Percentiles rank a stretch among this genome's conserved stretches.
Evolutionary conservation across 2,797 vertebrate genomes (phyloP).

Genomic region (Periophthalmus magnuspinnatus): DNA sequence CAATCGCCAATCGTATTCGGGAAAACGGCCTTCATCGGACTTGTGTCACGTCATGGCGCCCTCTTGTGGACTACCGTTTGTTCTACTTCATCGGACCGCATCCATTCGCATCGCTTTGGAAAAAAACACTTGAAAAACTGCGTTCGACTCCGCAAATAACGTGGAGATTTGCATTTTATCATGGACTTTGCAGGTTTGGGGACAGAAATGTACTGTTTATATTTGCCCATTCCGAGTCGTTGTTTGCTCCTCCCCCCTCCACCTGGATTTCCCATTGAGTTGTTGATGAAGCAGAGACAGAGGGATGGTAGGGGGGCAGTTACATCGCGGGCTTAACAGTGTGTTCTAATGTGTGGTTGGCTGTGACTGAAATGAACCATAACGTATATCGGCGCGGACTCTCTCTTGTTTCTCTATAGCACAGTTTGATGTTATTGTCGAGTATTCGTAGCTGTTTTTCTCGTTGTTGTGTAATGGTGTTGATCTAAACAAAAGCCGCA

Average conservation of each 20-base stretch:
- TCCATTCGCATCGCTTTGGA: neutral
- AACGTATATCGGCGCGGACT: constrained; percentile 50
- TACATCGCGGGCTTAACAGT: constrained; percentile 45
- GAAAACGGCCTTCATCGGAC: constrained; percentile 16
- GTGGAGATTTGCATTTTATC: constrained; percentile 3
- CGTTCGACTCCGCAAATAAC: neutral
- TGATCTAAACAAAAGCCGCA: constrained; percentile 57
- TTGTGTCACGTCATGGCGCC: constrained; percentile 7
- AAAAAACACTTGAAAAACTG: constrained; percentile 19
- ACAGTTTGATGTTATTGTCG: constrained; percentile 54
- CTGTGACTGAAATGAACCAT: constrained; percentile 67
- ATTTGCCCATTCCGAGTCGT: neutral
- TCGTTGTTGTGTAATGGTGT: constrained; percentile 65
- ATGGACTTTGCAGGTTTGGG: constrained; percentile 2
- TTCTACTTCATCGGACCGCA: neutral
- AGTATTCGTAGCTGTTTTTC: constrained; percentile 40
- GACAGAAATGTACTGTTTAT: neutral
- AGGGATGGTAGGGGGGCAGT: constrained; percentile 4
- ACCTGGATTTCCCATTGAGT: constrained; percentile 37
- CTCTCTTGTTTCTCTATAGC: constrained; percentile 52
- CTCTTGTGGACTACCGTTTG: constrained; percentile 19
- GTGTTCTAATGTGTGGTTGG: constrained; percentile 60
- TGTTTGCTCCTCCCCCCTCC: constrained; percentile 19
- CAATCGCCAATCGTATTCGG: constrained; percentile 2
- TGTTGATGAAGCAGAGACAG: constrained; percentile 20